These are phyloP conservation scores for western clawed frog (Xenopus tropicalis) DNA, from an alignment of 2,113 vertebrate genomes.

Conservation along the genomic window UCB_Xtro_10.0 CM004445.2:67034001-67034500, in stretches of 20 bases:
- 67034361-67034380: neutral
- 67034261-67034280: slow-evolving; percentile 40
- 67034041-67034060: slow-evolving; percentile 35
- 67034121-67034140: slow-evolving; percentile 38
- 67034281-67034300: slow-evolving; percentile 25
- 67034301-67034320: slow-evolving; percentile 12
- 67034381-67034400: neutral
- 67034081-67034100: slow-evolving; percentile 29
- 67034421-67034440: too few species aligned
- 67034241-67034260: slow-evolving; percentile 38
- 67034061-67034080: slow-evolving; percentile 38
- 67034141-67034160: slow-evolving; percentile 43
- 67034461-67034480: neutral
- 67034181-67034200: slow-evolving; percentile 37
- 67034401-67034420: neutral
- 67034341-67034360: slow-evolving; percentile 4
- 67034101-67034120: slow-evolving; percentile 50
- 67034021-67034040: slow-evolving; percentile 31
- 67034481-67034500: neutral
- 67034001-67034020: slow-evolving; percentile 45
- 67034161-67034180: slow-evolving; percentile 47
- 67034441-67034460: neutral
- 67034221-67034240: slow-evolving; percentile 42
- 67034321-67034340: slow-evolving; percentile 16
- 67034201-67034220: slow-evolving; percentile 48